Percentiles rank a stretch among this genome's conserved stretches.
These are phyloP conservation scores for Ciconia nigra DNA, from an alignment of 2,797 vertebrate species.

Conservation along the genomic window DNA sequence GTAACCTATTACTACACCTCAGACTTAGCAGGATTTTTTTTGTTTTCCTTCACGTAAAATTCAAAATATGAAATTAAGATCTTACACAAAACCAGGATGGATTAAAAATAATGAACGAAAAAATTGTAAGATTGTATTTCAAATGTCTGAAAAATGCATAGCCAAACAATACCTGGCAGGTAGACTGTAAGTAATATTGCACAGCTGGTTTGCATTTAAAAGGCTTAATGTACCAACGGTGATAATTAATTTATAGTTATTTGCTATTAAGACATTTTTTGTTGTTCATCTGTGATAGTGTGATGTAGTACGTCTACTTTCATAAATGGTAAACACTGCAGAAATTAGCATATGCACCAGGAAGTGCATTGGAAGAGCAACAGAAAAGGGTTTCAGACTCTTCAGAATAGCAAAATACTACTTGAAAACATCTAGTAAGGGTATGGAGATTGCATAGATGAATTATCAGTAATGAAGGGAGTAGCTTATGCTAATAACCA, in stretches of 20 bases:
- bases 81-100: background rate
- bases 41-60: background rate
- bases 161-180: background rate
- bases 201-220: background rate
- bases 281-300: background rate
- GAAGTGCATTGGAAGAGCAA: background rate
- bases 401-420: background rate
- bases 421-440: background rate
- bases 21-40: background rate
- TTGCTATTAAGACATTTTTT: background rate
- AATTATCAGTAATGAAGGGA: background rate
- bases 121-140: background rate
- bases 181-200: background rate
- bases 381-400: background rate
- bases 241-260: background rate
- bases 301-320: background rate
- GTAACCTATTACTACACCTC: background rate
- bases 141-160: background rate
- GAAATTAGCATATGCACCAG: background rate
- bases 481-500: conserved; percentile 9
- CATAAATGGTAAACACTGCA: background rate
- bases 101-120: background rate
- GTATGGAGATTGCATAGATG: background rate
- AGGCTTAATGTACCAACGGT: background rate
- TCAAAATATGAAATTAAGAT: background rate